A percentile compares a stretch with the other conserved stretches of the same genome.
Conservation (phyloP, 2,797 vertebrate genomes). For the Danio aesculapii region DNA sequence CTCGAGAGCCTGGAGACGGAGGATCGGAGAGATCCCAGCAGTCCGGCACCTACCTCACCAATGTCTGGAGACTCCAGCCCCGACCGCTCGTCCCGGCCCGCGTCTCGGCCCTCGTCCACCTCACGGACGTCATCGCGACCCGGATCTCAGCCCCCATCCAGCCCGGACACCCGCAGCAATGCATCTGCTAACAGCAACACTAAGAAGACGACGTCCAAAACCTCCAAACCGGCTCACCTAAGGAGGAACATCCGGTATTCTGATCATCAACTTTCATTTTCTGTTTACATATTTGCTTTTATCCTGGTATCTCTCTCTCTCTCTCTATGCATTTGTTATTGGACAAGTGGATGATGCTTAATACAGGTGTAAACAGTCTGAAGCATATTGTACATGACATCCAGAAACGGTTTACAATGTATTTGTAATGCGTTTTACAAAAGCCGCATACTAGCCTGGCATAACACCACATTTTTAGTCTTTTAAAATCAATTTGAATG, state of each 20-base stretch:
- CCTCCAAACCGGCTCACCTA: slow-evolving; percentile 90
- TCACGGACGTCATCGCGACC: slow-evolving; percentile 68
- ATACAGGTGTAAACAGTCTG: too few relatives aligned
- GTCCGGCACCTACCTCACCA: slow-evolving; percentile 90
- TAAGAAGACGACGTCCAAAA: slow-evolving; percentile 86
- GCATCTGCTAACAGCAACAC: slow-evolving; percentile 80
- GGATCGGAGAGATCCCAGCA: slow-evolving; percentile 80
- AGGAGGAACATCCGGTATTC: slow-evolving; percentile 96
- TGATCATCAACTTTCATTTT: neutral
- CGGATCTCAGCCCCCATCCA: slow-evolving; percentile 68
- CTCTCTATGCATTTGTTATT: too few relatives aligned
- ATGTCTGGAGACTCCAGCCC: slow-evolving; percentile 80
- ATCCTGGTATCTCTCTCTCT: too few relatives aligned
- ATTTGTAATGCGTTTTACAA: too few relatives aligned
- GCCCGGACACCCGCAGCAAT: slow-evolving; percentile 78
- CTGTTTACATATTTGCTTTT: too few relatives aligned
- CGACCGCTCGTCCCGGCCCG: slow-evolving; percentile 74
- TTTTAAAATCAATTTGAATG: too few relatives aligned
- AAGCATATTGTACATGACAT: too few relatives aligned
- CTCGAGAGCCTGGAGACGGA: slow-evolving; percentile 82
- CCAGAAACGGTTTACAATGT: too few relatives aligned
- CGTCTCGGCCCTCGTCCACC: slow-evolving; percentile 74
- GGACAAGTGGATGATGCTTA: too few relatives aligned
- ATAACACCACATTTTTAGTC: too few relatives aligned
- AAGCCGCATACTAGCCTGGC: too few relatives aligned